phyloP scores from a whole-genome alignment of 2,888 invertebrate species.

The Amiota mariae region DNA sequence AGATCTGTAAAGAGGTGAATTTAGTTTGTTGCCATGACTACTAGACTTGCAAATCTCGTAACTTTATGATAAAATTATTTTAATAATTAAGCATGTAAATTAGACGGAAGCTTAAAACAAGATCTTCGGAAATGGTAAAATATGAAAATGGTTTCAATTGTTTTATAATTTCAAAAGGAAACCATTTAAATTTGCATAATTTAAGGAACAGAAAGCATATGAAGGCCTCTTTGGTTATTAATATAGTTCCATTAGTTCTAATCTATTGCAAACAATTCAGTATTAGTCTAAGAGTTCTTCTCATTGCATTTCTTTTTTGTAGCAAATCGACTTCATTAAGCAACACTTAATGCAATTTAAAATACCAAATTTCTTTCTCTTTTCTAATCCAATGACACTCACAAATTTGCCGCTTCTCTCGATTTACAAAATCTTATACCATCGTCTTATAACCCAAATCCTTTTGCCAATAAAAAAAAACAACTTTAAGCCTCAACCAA shows the following conservation, averaged over 20 bases:
- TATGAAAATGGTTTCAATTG: slow-evolving; percentile 64
- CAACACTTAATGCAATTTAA: no score
- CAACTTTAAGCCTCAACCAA: slow-evolving; percentile 25
- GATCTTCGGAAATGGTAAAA: not conserved
- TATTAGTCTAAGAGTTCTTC: no score
- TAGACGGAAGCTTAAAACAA: slow-evolving; percentile 67
- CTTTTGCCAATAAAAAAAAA: slow-evolving; percentile 17
- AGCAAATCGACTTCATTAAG: slow-evolving; percentile 1
- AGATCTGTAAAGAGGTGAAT: no score
- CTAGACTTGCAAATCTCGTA: not conserved
- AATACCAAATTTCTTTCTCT: not conserved
- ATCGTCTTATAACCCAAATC: slow-evolving; percentile 14
- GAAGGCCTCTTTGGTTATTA: no score
- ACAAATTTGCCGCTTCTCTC: not conserved
- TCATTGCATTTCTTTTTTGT: no score
- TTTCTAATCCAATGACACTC: not conserved
- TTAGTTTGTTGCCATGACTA: no score
- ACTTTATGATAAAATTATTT: slow-evolving; percentile 58
- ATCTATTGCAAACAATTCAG: no score
- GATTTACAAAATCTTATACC: not conserved
- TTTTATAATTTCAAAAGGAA: slow-evolving; percentile 60
- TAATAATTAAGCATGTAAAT: slow-evolving; percentile 62
- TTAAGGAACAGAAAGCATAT: not conserved
- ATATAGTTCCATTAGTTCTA: no score
- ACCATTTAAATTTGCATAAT: slow-evolving; percentile 44